Evolutionary conservation across 2,113 vertebrate genomes (phyloP).

Genomic region (Eubucco bourcierii): DNA sequence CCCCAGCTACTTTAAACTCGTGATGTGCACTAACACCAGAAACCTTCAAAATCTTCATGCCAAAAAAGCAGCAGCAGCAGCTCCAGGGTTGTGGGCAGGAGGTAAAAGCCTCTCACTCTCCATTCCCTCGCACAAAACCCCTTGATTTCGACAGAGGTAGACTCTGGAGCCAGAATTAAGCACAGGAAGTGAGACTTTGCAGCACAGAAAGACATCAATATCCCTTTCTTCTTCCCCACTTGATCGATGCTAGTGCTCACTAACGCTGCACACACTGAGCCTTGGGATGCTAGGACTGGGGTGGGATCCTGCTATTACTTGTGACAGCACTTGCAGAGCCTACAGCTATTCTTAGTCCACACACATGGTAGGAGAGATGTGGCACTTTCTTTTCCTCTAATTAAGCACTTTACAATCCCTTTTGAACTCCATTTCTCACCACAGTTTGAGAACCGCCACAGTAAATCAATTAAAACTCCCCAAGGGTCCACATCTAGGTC

Average conservation of each 20-base stretch:
- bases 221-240: not conserved
- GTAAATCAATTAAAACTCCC: not conserved
- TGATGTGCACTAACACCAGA: not conserved
- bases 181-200: accelerated
- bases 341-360: slow-evolving; percentile 27
- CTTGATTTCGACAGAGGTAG: not conserved
- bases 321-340: slow-evolving; percentile 19
- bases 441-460: not conserved
- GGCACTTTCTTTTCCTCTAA: slow-evolving; percentile 11
- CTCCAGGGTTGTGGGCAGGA: not conserved
- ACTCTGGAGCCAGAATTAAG: not conserved
- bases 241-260: not conserved
- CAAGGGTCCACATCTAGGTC: not conserved
- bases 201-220: not conserved
- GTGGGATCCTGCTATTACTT: not conserved
- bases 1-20: not conserved
- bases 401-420: not conserved
- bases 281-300: not conserved
- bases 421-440: not conserved
- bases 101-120: not conserved
- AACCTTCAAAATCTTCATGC: not conserved
- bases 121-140: not conserved
- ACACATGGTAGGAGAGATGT: not conserved
- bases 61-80: not conserved
- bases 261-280: not conserved